These are phyloP conservation scores for Lasioglossum pauxillum DNA, from an alignment of 2,888 invertebrate genomes.

Conservation along the genomic window DNA sequence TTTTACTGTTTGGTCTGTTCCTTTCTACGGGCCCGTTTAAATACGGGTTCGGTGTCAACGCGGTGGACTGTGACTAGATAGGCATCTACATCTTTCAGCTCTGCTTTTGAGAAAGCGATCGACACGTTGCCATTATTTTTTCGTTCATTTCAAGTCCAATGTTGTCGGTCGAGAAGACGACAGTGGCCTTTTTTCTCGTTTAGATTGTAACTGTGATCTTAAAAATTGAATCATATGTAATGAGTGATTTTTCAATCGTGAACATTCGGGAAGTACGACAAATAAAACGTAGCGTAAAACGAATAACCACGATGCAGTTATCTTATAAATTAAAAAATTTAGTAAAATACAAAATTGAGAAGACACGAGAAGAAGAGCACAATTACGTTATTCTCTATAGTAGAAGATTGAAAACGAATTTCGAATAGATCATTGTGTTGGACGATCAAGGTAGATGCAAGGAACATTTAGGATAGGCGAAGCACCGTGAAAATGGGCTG, in stretches of 20 bases:
- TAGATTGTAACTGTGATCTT: background rate
- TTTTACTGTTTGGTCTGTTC: constrained; percentile 19
- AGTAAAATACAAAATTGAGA: too few species aligned
- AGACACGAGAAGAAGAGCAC: too few species aligned
- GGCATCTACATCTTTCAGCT: background rate
- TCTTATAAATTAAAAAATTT: too few species aligned
- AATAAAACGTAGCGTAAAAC: too few species aligned
- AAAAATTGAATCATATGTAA: too few species aligned
- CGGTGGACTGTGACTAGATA: background rate
- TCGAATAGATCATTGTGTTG: background rate
- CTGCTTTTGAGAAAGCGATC: background rate
- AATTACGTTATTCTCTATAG: background rate
- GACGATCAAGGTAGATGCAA: background rate
- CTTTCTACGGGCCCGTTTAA: constrained; percentile 17
- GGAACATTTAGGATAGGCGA: background rate
- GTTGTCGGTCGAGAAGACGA: background rate
- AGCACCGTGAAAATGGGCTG: background rate
- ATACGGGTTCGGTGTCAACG: background rate
- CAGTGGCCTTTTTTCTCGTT: background rate
- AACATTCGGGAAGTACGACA: too few species aligned
- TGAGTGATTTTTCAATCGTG: too few species aligned
- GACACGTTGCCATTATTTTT: background rate
- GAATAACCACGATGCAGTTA: too few species aligned
- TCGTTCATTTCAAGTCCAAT: background rate
- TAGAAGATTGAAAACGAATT: background rate